phyloP scores from a whole-genome alignment of 2,888 invertebrate species.

The Leucozona laternaria region DNA sequence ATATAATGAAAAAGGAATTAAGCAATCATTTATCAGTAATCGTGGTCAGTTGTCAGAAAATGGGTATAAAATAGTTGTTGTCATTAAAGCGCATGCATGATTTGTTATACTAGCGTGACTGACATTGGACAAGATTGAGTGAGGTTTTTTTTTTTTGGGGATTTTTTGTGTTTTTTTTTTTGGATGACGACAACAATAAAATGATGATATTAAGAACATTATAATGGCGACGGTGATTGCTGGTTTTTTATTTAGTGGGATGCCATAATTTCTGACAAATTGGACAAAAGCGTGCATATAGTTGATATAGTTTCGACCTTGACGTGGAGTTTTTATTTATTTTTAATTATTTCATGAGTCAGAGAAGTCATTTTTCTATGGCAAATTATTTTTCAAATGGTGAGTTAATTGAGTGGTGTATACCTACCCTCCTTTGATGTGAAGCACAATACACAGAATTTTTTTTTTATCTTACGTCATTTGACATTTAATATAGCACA shows the following conservation, averaged over 20 bases:
- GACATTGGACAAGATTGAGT: constrained; percentile 21
- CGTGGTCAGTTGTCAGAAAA: constrained; percentile 39
- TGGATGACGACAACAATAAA: constrained; percentile 44
- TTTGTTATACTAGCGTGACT: constrained; percentile 69
- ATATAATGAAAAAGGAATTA: constrained; percentile 55
- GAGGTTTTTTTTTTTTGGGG: neutral
- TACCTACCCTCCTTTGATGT: neutral
- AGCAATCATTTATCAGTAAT: constrained; percentile 66
- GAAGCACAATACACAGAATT: neutral
- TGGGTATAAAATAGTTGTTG: constrained; percentile 51
- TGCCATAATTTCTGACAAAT: constrained; percentile 51
- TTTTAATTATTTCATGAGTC: constrained; percentile 44
- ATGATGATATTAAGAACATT: constrained; percentile 41
- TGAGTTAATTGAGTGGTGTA: constrained; percentile 10
- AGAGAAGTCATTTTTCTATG: neutral
- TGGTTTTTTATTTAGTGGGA: constrained; percentile 22
- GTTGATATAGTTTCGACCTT: constrained; percentile 36
- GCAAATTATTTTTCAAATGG: neutral
- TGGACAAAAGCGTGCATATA: constrained; percentile 43
- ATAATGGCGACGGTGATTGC: constrained; percentile 26
- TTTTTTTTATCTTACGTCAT: neutral
- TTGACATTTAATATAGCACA: neutral
- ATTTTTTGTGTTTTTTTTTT: neutral
- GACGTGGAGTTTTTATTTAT: constrained; percentile 28
- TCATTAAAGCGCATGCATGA: constrained; percentile 70